These are phyloP conservation scores for Aleiodes leptofemur DNA, from an alignment of 2,888 invertebrate species.

Conservation along the genomic window DNA sequence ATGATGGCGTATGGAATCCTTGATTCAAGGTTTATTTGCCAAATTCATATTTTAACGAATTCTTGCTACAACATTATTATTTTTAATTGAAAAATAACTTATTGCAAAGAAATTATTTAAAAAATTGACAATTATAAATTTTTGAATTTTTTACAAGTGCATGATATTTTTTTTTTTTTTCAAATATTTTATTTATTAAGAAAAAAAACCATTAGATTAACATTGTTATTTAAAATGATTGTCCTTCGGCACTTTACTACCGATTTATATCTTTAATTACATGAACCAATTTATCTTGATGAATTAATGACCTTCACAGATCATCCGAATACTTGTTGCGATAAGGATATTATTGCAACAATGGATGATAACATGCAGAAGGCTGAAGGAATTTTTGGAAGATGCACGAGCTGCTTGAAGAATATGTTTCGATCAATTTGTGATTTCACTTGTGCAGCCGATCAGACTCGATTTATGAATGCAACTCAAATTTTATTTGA, in stretches of 20 bases:
- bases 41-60: too few relatives aligned
- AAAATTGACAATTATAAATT: too few relatives aligned
- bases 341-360: slow-evolving; percentile 76
- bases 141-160: too few relatives aligned
- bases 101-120: too few relatives aligned
- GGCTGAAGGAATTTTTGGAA: slow-evolving; percentile 82
- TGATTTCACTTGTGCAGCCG: slow-evolving; percentile 86
- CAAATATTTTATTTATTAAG: too few relatives aligned
- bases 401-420: slow-evolving; percentile 88
- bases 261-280: neutral
- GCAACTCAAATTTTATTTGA: slow-evolving; percentile 59
- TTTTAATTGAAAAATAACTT: too few relatives aligned
- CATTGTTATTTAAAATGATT: neutral
- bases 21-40: too few relatives aligned
- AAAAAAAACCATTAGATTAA: too few relatives aligned
- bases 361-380: slow-evolving; percentile 79
- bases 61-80: too few relatives aligned
- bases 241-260: neutral
- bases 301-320: slow-evolving; percentile 57
- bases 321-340: slow-evolving; percentile 80
- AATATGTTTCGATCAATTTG: slow-evolving; percentile 89
- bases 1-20: too few relatives aligned
- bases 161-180: too few relatives aligned
- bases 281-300: neutral
- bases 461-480: slow-evolving; percentile 81